Evolutionary conservation across 2,113 vertebrate species (phyloP).

Genomic region (Talpa occidentalis): DNA sequence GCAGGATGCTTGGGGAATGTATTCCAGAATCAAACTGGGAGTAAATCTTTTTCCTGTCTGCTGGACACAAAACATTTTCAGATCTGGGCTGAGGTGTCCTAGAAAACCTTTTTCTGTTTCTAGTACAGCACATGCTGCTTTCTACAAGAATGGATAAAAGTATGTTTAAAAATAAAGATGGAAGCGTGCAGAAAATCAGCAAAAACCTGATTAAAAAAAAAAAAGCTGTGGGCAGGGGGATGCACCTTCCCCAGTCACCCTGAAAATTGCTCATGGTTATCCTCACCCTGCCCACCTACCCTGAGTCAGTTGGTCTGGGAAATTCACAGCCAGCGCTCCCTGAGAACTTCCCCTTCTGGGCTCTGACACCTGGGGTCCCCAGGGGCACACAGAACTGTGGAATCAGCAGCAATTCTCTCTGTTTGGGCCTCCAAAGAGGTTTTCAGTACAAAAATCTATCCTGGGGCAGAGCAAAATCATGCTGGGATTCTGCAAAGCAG

Average conservation of each 20-base stretch:
- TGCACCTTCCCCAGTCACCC: background rate
- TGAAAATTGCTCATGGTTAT: background rate
- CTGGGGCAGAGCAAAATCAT: background rate
- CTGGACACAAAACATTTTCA: background rate
- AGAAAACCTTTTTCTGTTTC: conserved; percentile 28
- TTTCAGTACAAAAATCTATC: background rate
- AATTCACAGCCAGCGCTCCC: accelerated
- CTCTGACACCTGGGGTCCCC: background rate
- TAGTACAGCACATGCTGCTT: background rate
- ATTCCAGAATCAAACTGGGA: background rate
- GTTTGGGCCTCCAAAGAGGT: background rate
- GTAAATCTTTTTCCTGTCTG: background rate
- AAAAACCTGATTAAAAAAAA: conserved; percentile 18
- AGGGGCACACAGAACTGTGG: background rate
- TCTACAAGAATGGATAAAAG: background rate
- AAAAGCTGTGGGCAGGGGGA: background rate
- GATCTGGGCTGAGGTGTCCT: background rate
- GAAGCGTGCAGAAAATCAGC: conserved; percentile 71
- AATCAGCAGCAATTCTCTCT: background rate
- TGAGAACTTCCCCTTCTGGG: background rate
- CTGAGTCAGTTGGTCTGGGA: accelerated
- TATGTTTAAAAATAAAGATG: conserved; percentile 69
- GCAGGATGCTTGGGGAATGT: background rate
- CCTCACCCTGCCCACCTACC: background rate
- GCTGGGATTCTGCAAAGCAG: background rate